These are phyloP conservation scores for Orthonevra nobilis DNA, from an alignment of 2,888 invertebrate genomes.

Conservation along the genomic window DNA sequence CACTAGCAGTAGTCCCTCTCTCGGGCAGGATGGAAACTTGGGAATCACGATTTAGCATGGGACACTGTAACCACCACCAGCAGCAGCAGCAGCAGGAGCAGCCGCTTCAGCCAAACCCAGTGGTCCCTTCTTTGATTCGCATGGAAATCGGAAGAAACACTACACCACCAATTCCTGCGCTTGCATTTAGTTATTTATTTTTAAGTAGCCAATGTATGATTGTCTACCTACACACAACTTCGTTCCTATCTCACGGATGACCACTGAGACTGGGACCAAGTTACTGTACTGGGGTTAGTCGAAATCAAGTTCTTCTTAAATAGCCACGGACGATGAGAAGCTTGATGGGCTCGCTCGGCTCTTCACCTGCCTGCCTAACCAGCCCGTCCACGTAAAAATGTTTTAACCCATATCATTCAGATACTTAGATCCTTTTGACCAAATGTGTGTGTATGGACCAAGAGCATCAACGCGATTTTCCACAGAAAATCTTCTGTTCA, in stretches of 20 bases:
- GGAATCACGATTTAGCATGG: constrained; percentile 59
- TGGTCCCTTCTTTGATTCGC: constrained; percentile 43
- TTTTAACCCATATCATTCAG: constrained; percentile 37
- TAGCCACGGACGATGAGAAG: constrained; percentile 29
- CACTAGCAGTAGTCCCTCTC: not conserved
- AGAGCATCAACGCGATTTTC: constrained; percentile 55
- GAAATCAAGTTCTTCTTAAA: constrained; percentile 63
- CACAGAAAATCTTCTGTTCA: constrained; percentile 69
- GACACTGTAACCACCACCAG: constrained; percentile 42
- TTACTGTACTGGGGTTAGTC: not conserved
- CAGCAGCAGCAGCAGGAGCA: constrained; percentile 13
- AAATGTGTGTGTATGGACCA: not conserved
- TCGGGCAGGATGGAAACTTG: constrained; percentile 35
- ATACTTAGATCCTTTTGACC: not conserved
- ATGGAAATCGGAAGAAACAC: constrained; percentile 67
- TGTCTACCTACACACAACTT: constrained; percentile 42
- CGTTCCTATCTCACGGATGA: constrained; percentile 22
- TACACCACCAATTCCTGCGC: constrained; percentile 65
- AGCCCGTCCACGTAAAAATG: not conserved
- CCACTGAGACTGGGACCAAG: not conserved
- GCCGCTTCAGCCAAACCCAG: not conserved
- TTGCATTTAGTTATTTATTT: constrained; percentile 68
- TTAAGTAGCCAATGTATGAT: constrained; percentile 65
- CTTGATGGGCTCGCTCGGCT: constrained; percentile 26
- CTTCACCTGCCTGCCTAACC: constrained; percentile 44